Percentiles rank a stretch among this genome's conserved stretches.
These are phyloP conservation scores for Microcebus tavaratra DNA, from an alignment of 2,113 vertebrate species.

Conservation along the genomic window DNA sequence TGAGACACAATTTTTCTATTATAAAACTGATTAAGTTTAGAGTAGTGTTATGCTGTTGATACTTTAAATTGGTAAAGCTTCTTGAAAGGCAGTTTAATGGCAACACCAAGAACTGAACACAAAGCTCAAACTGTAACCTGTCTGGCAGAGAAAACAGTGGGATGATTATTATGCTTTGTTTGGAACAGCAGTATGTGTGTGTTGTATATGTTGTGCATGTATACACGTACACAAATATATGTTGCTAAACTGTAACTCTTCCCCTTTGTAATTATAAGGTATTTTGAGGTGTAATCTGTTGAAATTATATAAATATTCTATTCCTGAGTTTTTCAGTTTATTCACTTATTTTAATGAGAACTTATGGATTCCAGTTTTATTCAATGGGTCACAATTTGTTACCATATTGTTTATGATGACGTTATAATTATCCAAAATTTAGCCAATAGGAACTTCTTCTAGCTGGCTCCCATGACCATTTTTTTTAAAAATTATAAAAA, in stretches of 20 bases:
- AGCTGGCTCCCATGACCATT: background rate
- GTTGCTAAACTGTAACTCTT: background rate
- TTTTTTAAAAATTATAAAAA: background rate
- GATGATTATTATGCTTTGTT: background rate
- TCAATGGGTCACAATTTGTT: background rate
- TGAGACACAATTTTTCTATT: slow-evolving; percentile 9
- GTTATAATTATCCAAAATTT: background rate
- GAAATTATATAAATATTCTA: background rate
- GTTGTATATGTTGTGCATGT: background rate
- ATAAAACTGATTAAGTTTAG: background rate
- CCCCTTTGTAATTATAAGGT: background rate
- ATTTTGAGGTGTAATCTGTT: background rate
- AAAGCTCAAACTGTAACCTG: background rate
- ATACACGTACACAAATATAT: background rate
- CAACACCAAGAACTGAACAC: background rate
- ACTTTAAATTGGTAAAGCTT: slow-evolving; percentile 1
- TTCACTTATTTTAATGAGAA: background rate
- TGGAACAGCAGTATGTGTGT: background rate
- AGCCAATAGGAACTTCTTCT: background rate
- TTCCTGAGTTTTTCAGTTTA: background rate
- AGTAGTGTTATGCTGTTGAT: background rate
- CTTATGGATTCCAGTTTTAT: background rate
- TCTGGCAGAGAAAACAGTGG: background rate
- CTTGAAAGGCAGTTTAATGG: background rate
- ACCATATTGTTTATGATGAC: background rate